These are phyloP conservation scores for Motacilla tschutschensis DNA, from an alignment of 2,113 vertebrate species.

Conservation along the genomic window DNA sequence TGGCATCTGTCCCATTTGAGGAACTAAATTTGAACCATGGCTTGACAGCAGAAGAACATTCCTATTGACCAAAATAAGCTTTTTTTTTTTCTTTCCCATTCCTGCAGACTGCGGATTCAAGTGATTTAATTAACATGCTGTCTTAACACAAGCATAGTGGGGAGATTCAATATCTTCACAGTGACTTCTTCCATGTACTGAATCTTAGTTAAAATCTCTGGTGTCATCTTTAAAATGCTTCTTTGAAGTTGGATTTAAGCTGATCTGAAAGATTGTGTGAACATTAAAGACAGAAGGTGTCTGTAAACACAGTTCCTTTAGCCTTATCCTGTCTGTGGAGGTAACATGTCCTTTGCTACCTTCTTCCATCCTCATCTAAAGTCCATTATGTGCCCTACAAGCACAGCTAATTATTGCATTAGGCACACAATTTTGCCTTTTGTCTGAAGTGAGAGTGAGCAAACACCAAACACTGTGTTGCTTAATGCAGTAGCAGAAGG, in stretches of 20 bases:
- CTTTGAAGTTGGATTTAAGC: not conserved
- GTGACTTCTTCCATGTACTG: not conserved
- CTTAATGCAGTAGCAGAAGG: constrained; percentile 3
- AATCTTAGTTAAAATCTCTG: not conserved
- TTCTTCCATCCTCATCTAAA: not conserved
- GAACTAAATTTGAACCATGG: not conserved
- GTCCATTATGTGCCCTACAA: not conserved
- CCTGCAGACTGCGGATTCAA: not conserved
- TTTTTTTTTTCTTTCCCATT: not conserved
- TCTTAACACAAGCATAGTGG: not conserved
- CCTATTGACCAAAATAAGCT: not conserved
- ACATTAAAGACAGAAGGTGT: fast-evolving
- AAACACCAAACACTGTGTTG: not conserved
- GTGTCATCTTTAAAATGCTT: not conserved
- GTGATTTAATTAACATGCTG: not conserved
- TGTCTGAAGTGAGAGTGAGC: not conserved
- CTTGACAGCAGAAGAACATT: not conserved
- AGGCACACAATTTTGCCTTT: not conserved
- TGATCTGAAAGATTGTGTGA: not conserved
- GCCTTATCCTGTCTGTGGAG: not conserved
- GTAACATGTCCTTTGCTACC: not conserved
- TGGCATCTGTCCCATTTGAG: not conserved
- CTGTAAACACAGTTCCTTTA: not conserved
- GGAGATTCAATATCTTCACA: not conserved
- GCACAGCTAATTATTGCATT: not conserved